These are phyloP conservation scores for Pseudochirops corinnae DNA, from an alignment of 2,797 vertebrate genomes.

Conservation along the genomic window DNA sequence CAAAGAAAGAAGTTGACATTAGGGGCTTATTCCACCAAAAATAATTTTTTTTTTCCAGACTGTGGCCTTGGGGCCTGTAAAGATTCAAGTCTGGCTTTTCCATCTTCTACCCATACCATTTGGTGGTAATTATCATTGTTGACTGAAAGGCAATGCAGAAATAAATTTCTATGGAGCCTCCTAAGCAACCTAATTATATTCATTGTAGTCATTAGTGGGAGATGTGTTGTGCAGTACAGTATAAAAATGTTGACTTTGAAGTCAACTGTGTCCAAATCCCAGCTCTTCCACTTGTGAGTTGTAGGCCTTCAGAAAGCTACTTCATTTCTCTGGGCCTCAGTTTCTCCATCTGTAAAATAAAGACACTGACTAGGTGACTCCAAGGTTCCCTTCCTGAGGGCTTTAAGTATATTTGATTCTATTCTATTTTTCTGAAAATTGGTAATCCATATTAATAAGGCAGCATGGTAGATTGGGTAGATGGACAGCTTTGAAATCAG, in stretches of 20 bases:
- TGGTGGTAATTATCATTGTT: neutral
- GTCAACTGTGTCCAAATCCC: neutral
- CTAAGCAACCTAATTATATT: neutral
- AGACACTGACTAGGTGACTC: neutral
- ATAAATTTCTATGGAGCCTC: neutral
- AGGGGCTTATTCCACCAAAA: neutral
- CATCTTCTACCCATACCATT: neutral
- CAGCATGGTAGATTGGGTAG: neutral
- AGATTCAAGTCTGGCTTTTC: neutral
- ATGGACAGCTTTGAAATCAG: neutral
- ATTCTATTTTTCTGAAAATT: neutral
- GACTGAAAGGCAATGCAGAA: neutral
- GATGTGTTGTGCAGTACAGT: fast-evolving
- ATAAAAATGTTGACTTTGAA: neutral
- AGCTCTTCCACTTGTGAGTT: neutral
- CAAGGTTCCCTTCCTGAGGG: neutral
- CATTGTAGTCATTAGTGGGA: neutral
- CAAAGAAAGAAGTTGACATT: neutral
- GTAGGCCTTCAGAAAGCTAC: neutral
- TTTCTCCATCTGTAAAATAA: neutral
- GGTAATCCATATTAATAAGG: neutral
- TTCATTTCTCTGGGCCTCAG: neutral
- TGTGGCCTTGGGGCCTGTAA: neutral
- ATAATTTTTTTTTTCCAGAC: neutral
- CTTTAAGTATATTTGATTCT: neutral